Percentiles rank a stretch among this genome's conserved stretches.
These are phyloP conservation scores for Gymnobelideus leadbeateri DNA, from an alignment of 2,113 vertebrate genomes.

Conservation along the genomic window DNA sequence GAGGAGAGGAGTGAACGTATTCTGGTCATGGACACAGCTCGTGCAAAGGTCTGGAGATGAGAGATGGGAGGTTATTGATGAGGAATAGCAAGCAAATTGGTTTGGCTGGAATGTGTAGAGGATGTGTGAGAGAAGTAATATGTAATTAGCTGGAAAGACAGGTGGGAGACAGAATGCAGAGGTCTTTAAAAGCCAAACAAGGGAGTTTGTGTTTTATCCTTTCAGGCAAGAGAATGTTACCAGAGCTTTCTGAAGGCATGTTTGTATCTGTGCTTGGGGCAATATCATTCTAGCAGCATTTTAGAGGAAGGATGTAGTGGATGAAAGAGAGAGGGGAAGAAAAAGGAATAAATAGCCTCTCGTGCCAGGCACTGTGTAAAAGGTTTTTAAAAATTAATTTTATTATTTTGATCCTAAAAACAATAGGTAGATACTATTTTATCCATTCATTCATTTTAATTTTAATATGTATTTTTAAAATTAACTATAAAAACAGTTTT, in stretches of 20 bases:
- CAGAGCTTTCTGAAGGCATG: neutral
- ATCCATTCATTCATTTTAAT: too few species aligned
- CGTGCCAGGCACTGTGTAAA: neutral
- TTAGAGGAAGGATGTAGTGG: neutral
- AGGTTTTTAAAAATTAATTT: neutral
- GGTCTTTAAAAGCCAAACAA: neutral
- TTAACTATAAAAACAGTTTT: too few species aligned
- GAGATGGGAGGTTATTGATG: neutral
- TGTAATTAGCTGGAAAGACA: neutral
- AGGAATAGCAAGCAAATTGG: neutral
- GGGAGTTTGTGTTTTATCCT: neutral
- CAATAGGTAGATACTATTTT: neutral
- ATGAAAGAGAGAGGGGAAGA: neutral
- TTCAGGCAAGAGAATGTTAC: neutral
- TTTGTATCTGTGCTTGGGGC: neutral
- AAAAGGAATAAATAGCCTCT: neutral
- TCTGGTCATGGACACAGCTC: neutral
- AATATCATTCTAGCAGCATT: neutral
- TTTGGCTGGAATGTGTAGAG: neutral
- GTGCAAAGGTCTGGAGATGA: neutral
- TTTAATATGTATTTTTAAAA: too few species aligned
- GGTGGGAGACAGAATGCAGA: neutral
- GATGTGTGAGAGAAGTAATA: too few species aligned
- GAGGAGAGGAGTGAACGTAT: neutral
- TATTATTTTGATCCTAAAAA: neutral